Conservation (phyloP, 2,797 vertebrate species). For the Falco concolor region DNA sequence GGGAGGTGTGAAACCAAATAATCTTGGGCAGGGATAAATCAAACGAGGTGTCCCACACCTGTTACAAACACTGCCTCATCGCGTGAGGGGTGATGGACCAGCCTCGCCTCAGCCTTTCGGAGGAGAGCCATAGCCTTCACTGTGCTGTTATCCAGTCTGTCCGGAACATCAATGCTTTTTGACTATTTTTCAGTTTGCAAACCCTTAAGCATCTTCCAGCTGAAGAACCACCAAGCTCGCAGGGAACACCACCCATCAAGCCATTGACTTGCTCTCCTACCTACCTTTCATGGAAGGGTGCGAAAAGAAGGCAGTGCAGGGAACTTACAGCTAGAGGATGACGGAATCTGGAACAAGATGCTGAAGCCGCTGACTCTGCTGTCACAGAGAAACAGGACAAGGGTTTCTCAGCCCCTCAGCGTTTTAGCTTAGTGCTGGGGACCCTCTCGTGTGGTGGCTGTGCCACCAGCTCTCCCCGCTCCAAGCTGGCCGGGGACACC, state of each 20-base stretch:
- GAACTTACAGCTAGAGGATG: background rate
- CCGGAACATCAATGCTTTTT: background rate
- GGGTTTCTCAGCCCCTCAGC: background rate
- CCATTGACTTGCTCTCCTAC: background rate
- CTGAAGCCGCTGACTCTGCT: background rate
- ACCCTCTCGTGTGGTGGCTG: fast-evolving
- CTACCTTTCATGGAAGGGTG: background rate
- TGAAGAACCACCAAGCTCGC: background rate
- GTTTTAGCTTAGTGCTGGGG: background rate
- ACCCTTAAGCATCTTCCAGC: background rate
- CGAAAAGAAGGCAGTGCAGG: background rate
- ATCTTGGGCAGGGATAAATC: background rate
- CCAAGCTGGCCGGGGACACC: background rate
- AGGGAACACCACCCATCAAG: background rate
- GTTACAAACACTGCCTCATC: background rate
- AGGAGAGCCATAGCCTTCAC: background rate
- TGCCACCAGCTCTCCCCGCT: background rate
- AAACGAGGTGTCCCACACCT: too few relatives aligned
- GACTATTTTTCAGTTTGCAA: background rate
- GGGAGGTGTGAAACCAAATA: background rate
- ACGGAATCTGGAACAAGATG: background rate
- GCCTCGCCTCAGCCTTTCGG: background rate
- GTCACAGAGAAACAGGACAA: background rate
- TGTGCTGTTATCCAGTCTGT: background rate
- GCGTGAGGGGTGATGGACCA: background rate